phyloP scores from a whole-genome alignment of 1,140 invertebrate genomes.

The Temnothorax longispinosus region DNA sequence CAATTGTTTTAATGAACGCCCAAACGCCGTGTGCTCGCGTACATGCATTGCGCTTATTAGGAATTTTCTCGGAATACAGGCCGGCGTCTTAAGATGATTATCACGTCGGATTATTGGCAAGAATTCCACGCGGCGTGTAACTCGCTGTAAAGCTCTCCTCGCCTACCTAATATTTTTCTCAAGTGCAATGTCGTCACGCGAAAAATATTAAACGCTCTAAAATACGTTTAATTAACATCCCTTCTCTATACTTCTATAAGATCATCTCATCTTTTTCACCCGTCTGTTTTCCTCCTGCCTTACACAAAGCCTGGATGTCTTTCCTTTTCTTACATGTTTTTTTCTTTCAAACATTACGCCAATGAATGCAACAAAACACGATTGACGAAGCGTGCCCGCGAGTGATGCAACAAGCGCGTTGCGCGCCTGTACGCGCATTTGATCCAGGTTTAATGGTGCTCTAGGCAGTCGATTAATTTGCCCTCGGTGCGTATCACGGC shows the following conservation, averaged over 20 bases:
- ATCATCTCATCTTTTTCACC: not conserved
- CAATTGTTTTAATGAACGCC: slow-evolving; percentile 23
- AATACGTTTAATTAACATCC: not conserved
- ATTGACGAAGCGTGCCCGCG: slow-evolving; percentile 7
- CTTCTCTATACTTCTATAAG: not conserved
- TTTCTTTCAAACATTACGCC: not conserved
- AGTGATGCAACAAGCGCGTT: slow-evolving; percentile 59
- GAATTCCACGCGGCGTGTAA: not conserved
- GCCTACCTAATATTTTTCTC: not conserved
- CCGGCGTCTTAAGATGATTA: slow-evolving; percentile 12
- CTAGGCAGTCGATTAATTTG: slow-evolving; percentile 75
- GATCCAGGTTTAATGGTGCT: slow-evolving; percentile 67
- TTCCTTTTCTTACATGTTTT: not conserved
- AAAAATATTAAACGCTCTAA: not conserved
- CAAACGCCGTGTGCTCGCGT: not conserved
- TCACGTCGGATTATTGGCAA: slow-evolving; percentile 12
- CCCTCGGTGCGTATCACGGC: slow-evolving; percentile 49
- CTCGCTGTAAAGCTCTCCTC: not conserved
- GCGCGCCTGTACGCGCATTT: slow-evolving; percentile 54
- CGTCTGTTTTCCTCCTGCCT: too few species aligned
- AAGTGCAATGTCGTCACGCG: not conserved
- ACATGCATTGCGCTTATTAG: not conserved
- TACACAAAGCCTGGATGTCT: too few species aligned
- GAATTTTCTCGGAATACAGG: slow-evolving; percentile 14
- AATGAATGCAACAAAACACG: slow-evolving; percentile 21